Percentiles rank a stretch among this genome's conserved stretches.
phyloP scores from a whole-genome alignment of 2,113 vertebrate genomes.

The Planiliza haematocheilus region DNA sequence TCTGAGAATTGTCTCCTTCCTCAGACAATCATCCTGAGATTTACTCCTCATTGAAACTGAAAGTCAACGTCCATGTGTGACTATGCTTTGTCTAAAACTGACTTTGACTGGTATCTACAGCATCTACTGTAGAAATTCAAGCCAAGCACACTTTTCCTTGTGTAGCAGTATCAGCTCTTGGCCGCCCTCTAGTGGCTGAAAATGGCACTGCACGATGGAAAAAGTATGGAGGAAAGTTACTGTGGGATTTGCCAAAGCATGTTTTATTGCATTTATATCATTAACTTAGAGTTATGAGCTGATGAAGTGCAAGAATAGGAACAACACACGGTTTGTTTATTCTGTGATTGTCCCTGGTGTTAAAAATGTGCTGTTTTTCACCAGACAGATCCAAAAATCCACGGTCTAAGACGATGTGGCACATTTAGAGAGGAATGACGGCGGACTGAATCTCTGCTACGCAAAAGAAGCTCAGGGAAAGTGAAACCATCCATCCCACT shows the following conservation, averaged over 20 bases:
- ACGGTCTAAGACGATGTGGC: neutral
- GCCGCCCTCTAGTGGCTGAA: conserved; percentile 60
- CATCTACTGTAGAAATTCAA: neutral
- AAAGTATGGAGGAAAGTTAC: neutral
- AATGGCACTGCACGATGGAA: conserved; percentile 13
- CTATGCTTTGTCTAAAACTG: neutral
- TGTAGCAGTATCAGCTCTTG: conserved; percentile 11
- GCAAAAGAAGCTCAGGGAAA: neutral
- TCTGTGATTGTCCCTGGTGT: too few relatives aligned
- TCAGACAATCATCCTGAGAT: neutral
- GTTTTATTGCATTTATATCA: neutral
- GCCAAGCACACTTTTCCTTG: conserved; percentile 1
- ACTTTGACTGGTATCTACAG: neutral
- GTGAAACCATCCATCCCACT: conserved; percentile 18
- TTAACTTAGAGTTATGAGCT: too few relatives aligned
- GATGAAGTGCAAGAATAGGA: neutral
- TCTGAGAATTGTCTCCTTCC: neutral
- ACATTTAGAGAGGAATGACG: neutral
- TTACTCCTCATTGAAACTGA: neutral
- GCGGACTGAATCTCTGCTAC: neutral
- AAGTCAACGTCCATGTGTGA: conserved; percentile 6
- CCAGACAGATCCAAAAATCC: too few relatives aligned
- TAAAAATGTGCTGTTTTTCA: too few relatives aligned
- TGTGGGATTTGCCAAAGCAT: neutral
- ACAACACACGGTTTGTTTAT: too few relatives aligned